Conservation (phyloP, 2,888 invertebrate species). For the Stenodema calcarata region DNA sequence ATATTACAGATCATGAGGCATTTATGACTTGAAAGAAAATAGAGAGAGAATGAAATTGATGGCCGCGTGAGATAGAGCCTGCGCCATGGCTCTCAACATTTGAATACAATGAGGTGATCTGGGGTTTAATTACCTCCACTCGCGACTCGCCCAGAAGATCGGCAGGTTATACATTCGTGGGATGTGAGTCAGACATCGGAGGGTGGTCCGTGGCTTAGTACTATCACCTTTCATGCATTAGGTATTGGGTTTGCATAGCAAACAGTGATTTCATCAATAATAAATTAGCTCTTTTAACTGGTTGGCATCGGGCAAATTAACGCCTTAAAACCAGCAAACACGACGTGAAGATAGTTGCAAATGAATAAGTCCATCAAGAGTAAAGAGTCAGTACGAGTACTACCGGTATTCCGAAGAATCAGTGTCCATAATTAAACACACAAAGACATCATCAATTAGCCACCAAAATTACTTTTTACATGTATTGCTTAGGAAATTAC, state of each 20-base stretch:
- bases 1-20: background rate
- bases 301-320: background rate
- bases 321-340: no score
- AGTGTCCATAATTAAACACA: no score
- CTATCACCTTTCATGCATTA: background rate
- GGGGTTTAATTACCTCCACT: constrained; percentile 16
- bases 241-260: background rate
- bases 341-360: no score
- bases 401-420: no score
- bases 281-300: background rate
- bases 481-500: no score
- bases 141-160: background rate
- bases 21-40: background rate
- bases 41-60: background rate
- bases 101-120: constrained; percentile 26
- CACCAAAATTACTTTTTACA: no score
- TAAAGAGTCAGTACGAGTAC: no score
- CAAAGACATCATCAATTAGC: no score
- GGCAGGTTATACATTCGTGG: background rate
- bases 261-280: background rate
- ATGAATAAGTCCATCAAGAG: no score
- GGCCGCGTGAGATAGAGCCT: constrained; percentile 15
- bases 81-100: constrained; percentile 18
- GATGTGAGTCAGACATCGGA: background rate
- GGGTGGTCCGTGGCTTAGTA: background rate